phyloP scores from a whole-genome alignment of 2,113 vertebrate genomes.

The Sturnus vulgaris region DNA sequence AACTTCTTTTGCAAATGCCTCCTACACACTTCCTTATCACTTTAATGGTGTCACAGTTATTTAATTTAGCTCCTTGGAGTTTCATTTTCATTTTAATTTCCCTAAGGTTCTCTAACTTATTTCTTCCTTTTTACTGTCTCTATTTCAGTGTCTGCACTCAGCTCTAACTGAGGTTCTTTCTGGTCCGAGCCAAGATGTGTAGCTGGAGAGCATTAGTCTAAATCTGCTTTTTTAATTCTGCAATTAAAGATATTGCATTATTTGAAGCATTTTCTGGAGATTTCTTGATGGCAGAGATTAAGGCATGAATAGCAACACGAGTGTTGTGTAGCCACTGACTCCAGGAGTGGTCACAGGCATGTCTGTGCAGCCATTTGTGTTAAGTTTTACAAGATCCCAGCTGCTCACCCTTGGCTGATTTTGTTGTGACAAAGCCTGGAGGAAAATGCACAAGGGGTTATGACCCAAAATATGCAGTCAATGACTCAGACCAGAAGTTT shows the following conservation, averaged over 20 bases:
- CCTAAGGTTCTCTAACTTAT: neutral
- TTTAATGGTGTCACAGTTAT: conserved; percentile 27
- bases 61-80: conserved; percentile 48
- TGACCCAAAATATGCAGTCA: neutral
- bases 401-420: neutral
- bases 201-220: neutral
- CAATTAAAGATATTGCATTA: neutral
- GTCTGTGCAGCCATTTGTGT: neutral
- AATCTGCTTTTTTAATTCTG: neutral
- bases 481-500: neutral
- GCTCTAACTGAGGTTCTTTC: neutral
- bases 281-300: neutral
- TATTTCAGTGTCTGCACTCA: neutral
- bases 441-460: neutral
- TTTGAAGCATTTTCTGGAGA: neutral
- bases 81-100: conserved; percentile 64
- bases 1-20: neutral
- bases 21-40: neutral
- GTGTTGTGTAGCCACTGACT: neutral
- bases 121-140: neutral
- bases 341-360: neutral
- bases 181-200: neutral
- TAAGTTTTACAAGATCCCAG: neutral
- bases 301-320: fast-evolving
- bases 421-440: neutral